These are phyloP conservation scores for Pseudotriccus pelzelni DNA, from an alignment of 2,797 vertebrate species.

Conservation along the genomic window DNA sequence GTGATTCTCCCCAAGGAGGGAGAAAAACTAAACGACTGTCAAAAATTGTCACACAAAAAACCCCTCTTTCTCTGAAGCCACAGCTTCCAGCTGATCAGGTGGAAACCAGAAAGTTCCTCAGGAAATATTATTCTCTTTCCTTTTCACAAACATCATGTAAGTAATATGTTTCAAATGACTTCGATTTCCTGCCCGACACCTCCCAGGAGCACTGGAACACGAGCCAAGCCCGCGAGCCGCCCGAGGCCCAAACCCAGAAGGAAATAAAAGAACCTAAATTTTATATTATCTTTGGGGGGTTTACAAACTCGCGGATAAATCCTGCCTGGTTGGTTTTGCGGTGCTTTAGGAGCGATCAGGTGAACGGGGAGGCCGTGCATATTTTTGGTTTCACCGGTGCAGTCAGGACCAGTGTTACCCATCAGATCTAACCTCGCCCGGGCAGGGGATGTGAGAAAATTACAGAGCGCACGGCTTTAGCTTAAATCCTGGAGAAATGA, in stretches of 20 bases:
- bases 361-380: neutral
- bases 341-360: neutral
- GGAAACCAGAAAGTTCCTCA: constrained; percentile 11
- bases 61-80: neutral
- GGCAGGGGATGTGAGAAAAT: neutral
- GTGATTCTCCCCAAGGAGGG: neutral
- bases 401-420: neutral
- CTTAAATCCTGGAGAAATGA: neutral
- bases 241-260: neutral
- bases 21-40: constrained; percentile 5
- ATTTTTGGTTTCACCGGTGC: neutral
- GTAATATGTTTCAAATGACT: neutral
- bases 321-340: neutral
- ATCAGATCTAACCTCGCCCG: neutral
- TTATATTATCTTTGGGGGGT: neutral
- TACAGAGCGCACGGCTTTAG: neutral
- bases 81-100: constrained; percentile 15
- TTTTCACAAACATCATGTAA: neutral
- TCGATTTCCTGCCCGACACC: neutral
- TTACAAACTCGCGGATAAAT: neutral
- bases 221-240: neutral
- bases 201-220: neutral
- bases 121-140: constrained; percentile 23
- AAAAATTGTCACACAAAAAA: neutral
- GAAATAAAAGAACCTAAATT: neutral